These are phyloP conservation scores for Xenopus laevis DNA, from an alignment of 2,113 vertebrate genomes.

Conservation along the genomic window DNA sequence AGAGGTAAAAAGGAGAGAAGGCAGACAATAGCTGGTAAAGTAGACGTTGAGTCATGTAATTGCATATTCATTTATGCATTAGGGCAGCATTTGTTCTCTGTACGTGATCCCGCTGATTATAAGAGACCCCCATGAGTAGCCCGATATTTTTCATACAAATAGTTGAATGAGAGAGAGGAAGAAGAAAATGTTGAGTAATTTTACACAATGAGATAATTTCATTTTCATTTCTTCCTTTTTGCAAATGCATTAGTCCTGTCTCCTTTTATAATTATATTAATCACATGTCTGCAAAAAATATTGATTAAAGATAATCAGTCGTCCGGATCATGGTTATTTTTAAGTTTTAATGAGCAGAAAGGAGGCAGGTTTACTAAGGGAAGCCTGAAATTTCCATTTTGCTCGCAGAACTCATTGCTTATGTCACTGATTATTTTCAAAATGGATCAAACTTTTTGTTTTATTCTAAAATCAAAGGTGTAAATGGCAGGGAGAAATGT, in stretches of 20 bases:
- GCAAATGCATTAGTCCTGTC: conserved; percentile 33
- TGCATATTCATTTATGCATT: conserved; percentile 42
- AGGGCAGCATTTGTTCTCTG: conserved; percentile 45
- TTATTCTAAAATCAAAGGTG: conserved; percentile 23
- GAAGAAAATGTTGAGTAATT: conserved; percentile 43
- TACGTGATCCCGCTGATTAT: conserved; percentile 43
- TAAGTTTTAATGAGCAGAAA: conserved; percentile 17
- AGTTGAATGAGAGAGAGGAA: conserved; percentile 36
- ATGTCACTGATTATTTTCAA: conserved; percentile 19
- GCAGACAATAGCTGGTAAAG: conserved; percentile 39
- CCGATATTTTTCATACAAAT: conserved; percentile 40
- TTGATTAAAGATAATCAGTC: conserved; percentile 26
- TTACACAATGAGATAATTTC: conserved; percentile 44
- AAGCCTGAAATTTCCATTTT: conserved; percentile 4
- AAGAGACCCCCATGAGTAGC: conserved; percentile 41
- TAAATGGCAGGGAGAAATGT: conserved; percentile 1
- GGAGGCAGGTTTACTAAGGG: background rate
- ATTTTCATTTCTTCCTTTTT: conserved; percentile 44
- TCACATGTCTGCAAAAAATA: conserved; percentile 35
- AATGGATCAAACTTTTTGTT: conserved; percentile 32
- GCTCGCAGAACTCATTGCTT: background rate
- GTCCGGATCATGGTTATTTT: background rate
- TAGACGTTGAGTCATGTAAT: conserved; percentile 44
- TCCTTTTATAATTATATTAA: conserved; percentile 39
- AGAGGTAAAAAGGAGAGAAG: conserved; percentile 29